phyloP scores from a whole-genome alignment of 1,140 invertebrate genomes.

The Leptinotarsa undecemlineata region DNA sequence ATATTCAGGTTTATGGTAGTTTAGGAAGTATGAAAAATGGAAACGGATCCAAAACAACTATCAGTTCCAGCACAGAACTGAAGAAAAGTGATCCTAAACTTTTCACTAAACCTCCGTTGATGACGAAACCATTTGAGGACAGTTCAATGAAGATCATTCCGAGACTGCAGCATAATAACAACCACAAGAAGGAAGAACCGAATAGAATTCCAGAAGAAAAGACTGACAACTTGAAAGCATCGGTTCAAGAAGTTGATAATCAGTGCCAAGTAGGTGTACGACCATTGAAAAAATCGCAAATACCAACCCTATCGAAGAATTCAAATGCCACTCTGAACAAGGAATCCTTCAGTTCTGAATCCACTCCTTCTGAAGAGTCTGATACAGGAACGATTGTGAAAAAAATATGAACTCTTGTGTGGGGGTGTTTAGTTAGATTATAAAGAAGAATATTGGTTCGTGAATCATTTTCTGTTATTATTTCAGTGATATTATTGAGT shows the following conservation, averaged over 20 bases:
- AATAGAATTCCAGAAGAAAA: conserved; percentile 4
- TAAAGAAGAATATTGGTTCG: no score
- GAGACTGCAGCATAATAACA: no score
- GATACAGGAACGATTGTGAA: conserved; percentile 54
- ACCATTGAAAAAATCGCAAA: conserved; percentile 43
- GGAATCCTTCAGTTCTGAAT: conserved; percentile 49
- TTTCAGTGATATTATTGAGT: no score
- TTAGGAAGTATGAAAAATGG: conserved; percentile 18
- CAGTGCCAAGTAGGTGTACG: conserved; percentile 17
- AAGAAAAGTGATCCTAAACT: conserved; percentile 47
- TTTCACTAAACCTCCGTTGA: conserved; percentile 49
- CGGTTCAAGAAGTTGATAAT: conserved; percentile 10
- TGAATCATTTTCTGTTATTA: no score
- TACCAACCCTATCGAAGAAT: conserved; percentile 46
- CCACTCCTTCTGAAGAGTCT: conserved; percentile 49
- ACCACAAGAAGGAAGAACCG: not conserved
- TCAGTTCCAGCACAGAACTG: not conserved
- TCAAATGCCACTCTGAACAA: conserved; percentile 38
- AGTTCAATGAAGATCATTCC: not conserved
- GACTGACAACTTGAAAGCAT: not conserved
- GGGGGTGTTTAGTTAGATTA: no score
- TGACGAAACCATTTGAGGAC: not conserved
- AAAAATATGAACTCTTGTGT: conserved; percentile 6
- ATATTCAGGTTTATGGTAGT: not conserved
- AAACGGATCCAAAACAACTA: conserved; percentile 43